Evolutionary conservation across 2,888 invertebrate species (phyloP).

Genomic region (Drosophila nigricruria): DNA sequence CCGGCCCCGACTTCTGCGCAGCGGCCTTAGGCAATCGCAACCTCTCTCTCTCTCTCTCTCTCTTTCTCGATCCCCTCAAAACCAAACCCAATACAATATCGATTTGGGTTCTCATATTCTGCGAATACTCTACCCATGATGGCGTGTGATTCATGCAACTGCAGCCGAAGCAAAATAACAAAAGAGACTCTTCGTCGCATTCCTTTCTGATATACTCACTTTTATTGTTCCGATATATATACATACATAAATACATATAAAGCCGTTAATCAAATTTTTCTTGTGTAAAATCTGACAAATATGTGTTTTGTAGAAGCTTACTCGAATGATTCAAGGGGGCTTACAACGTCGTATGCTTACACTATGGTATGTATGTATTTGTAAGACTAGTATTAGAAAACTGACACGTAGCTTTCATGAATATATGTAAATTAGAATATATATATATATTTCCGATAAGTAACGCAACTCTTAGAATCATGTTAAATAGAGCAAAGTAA

Average conservation of each 20-base stretch:
- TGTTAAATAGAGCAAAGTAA: too few species aligned
- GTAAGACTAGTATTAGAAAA: background rate
- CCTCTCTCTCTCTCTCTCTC: background rate
- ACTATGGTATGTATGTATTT: background rate
- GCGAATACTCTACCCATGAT: constrained; percentile 38
- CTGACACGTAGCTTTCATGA: background rate
- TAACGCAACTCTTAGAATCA: too few species aligned
- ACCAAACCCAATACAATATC: constrained; percentile 18
- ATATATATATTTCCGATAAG: too few species aligned
- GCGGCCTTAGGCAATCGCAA: constrained; percentile 28
- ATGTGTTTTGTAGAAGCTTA: background rate
- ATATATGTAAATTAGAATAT: too few species aligned
- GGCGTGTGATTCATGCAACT: constrained; percentile 41
- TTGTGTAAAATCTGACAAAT: too few species aligned
- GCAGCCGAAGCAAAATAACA: constrained; percentile 7
- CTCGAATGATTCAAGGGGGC: background rate
- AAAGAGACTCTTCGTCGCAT: constrained; percentile 21
- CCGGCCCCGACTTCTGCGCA: constrained; percentile 19
- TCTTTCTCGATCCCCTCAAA: background rate
- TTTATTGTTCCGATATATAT: background rate
- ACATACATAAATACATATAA: background rate
- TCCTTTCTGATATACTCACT: constrained; percentile 24
- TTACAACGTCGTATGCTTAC: background rate
- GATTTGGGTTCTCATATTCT: constrained; percentile 42
- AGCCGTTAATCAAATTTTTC: constrained; percentile 10